phyloP scores from a whole-genome alignment of 2,797 vertebrate genomes.

The Holocentrus rufus region DNA sequence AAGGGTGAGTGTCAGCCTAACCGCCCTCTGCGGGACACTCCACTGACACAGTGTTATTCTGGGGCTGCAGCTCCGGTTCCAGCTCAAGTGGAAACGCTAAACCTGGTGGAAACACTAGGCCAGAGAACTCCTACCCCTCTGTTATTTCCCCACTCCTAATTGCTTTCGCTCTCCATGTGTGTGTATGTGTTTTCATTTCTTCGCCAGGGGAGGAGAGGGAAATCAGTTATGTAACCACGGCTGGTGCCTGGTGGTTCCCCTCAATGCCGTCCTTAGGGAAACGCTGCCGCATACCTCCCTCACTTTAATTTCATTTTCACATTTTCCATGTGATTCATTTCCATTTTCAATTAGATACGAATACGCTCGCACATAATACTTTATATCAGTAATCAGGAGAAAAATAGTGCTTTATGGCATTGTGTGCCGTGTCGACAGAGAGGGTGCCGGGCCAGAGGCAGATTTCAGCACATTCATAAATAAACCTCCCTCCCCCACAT shows the following conservation, averaged over 20 bases:
- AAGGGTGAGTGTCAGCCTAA: constrained; percentile 56
- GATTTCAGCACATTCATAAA: constrained; percentile 49
- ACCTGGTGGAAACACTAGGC: constrained; percentile 68
- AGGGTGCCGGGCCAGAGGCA: constrained; percentile 22
- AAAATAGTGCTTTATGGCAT: constrained; percentile 42
- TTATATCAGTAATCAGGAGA: constrained; percentile 33
- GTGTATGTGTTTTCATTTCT: constrained; percentile 36
- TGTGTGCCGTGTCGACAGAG: constrained; percentile 18
- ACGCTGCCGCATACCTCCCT: constrained; percentile 30
- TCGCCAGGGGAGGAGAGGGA: constrained; percentile 59
- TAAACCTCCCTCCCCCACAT: constrained; percentile 30
- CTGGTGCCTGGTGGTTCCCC: constrained; percentile 59
- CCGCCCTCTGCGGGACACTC: constrained; percentile 58
- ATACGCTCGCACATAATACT: constrained; percentile 21
- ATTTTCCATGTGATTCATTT: constrained; percentile 67
- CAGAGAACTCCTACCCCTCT: constrained; percentile 58
- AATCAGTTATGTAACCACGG: constrained; percentile 76
- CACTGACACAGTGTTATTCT: constrained; percentile 75
- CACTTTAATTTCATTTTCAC: constrained; percentile 61
- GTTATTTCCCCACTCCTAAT: constrained; percentile 75
- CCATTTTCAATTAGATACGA: constrained; percentile 65
- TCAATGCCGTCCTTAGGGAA: constrained; percentile 48
- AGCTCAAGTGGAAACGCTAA: constrained; percentile 52
- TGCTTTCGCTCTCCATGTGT: constrained; percentile 53
- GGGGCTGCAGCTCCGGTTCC: constrained; percentile 54